phyloP scores from a whole-genome alignment of 2,113 vertebrate species.

The Haplochromis burtoni region DNA sequence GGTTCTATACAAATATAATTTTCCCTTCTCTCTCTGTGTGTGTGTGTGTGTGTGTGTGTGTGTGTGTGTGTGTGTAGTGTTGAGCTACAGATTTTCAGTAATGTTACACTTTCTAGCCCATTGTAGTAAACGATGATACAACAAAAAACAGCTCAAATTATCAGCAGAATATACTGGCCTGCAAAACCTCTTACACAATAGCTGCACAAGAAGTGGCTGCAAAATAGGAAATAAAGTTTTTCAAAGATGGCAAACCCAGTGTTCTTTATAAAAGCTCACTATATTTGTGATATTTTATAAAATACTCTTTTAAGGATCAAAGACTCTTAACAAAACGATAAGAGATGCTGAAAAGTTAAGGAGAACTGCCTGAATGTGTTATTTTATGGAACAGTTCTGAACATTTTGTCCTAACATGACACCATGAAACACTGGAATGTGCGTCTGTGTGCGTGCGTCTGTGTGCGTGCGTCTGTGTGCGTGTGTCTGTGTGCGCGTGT shows the following conservation, averaged over 20 bases:
- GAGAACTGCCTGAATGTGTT: background rate
- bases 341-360: background rate
- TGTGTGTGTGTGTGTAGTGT: background rate
- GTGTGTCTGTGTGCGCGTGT: background rate
- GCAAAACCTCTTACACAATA: background rate
- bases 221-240: background rate
- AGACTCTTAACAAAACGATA: background rate
- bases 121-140: background rate
- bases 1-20: background rate
- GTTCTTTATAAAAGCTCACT: background rate
- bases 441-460: background rate
- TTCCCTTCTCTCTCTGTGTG: no score
- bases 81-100: background rate
- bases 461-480: background rate
- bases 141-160: background rate
- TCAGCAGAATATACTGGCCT: background rate
- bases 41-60: no score
- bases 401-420: background rate
- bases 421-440: background rate
- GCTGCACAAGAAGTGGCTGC: background rate
- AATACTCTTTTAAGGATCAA: background rate
- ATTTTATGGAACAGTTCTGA: rapidly evolving
- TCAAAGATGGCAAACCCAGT: background rate
- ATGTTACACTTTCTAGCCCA: background rate
- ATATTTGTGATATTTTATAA: background rate